Percentiles rank a stretch among this genome's conserved stretches.
Conservation (phyloP, 2,797 vertebrate genomes). For the Falco columbarius region DNA sequence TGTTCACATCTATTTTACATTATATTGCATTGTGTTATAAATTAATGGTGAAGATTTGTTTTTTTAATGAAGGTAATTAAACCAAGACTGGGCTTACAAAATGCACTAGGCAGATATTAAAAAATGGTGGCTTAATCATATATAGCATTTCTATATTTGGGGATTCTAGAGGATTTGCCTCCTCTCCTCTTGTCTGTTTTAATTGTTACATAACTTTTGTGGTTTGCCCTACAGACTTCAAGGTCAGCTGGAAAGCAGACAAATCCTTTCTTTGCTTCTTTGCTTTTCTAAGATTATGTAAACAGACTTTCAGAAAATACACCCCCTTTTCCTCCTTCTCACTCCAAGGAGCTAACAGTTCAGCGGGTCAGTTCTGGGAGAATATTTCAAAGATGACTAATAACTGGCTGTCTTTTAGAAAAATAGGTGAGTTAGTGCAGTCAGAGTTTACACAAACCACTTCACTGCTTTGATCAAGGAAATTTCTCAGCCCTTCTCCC, state of each 20-base stretch:
- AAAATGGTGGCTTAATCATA: conserved; percentile 7
- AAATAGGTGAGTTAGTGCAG: background rate
- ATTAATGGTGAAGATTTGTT: background rate
- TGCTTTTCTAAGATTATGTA: conserved; percentile 13
- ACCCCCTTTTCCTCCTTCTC: background rate
- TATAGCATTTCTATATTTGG: conserved; percentile 34
- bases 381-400: conserved; percentile 19
- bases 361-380: background rate
- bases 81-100: background rate
- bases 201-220: conserved; percentile 60
- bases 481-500: background rate
- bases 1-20: background rate
- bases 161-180: conserved; percentile 12
- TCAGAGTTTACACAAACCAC: background rate
- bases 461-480: background rate
- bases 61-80: background rate
- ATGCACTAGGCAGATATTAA: background rate
- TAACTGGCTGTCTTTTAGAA: background rate
- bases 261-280: conserved; percentile 15
- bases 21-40: background rate
- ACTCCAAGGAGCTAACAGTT: conserved; percentile 7
- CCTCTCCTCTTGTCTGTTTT: conserved; percentile 40
- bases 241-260: conserved; percentile 38
- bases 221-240: conserved; percentile 61
- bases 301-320: conserved; percentile 40